Percentiles rank a stretch among this genome's conserved stretches.
Conservation (phyloP, 2,113 vertebrate genomes). For the Bujurquina vittata region DNA sequence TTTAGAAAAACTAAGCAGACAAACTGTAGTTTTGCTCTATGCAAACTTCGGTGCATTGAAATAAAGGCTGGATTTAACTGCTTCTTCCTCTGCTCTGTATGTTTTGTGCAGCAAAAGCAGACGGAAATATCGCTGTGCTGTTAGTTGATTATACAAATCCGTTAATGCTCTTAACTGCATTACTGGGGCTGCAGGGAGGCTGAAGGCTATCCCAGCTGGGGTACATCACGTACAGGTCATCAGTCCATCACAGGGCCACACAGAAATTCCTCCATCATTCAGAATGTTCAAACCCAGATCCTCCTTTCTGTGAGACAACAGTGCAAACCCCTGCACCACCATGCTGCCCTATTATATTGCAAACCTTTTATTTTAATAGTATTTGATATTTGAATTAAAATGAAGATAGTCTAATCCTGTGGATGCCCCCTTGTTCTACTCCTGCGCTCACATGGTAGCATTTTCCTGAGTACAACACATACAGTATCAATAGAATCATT, state of each 20-base stretch:
- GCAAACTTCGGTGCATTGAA: not conserved
- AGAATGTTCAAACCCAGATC: not conserved
- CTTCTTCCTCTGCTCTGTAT: not conserved
- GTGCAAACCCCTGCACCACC: not conserved
- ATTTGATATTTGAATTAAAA: not conserved
- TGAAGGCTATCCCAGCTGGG: not conserved
- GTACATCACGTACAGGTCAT: not conserved
- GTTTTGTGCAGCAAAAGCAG: not conserved
- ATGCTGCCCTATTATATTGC: not conserved
- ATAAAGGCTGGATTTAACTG: not conserved
- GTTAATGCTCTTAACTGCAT: not conserved
- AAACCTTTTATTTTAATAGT: not conserved
- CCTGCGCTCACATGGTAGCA: not conserved
- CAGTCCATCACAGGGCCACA: not conserved
- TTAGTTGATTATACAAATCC: not conserved
- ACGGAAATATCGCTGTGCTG: not conserved
- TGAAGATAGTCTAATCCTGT: not conserved
- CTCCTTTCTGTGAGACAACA: not conserved
- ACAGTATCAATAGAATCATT: not conserved
- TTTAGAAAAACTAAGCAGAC: conserved; percentile 12
- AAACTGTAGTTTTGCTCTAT: not conserved
- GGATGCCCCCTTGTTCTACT: not conserved
- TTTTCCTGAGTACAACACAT: not conserved
- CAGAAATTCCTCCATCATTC: not conserved
- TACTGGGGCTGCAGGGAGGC: not conserved